Percentiles rank a stretch among this genome's conserved stretches.
Evolutionary conservation across 1,140 invertebrate species (phyloP).

Genomic region (Drosophila mauritiana): DNA sequence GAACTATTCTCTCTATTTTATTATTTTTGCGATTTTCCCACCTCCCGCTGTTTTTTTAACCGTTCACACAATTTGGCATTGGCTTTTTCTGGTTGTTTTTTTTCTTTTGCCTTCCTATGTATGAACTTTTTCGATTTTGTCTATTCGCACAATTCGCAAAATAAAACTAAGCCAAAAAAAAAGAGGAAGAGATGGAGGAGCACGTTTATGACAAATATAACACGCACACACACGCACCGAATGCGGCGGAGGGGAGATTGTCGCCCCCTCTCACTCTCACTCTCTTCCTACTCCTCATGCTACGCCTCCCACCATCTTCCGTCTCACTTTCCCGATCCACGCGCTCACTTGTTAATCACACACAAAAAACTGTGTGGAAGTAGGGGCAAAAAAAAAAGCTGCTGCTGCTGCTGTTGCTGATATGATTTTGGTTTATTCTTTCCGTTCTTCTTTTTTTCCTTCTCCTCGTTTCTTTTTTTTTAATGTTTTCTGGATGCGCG

Average conservation of each 20-base stretch:
- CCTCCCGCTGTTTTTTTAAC: constrained; percentile 14
- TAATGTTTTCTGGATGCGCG: constrained; percentile 34
- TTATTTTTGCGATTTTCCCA: constrained; percentile 3
- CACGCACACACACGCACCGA: constrained; percentile 11
- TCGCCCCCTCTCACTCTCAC: constrained; percentile 21
- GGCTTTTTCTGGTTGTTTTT: constrained; percentile 22
- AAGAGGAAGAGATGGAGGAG: constrained; percentile 2
- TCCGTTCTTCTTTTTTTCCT: constrained; percentile 16
- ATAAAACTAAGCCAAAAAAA: constrained; percentile 7
- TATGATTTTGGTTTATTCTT: constrained; percentile 58
- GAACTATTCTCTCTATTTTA: background rate
- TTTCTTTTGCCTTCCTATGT: constrained; percentile 14
- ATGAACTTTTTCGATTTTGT: constrained; percentile 27
- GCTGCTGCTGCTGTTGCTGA: constrained; percentile 51
- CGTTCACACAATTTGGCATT: constrained; percentile 32
- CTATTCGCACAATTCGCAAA: constrained; percentile 47
- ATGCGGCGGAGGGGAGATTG: background rate
- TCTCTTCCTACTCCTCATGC: constrained; percentile 1
- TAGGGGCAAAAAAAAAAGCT: constrained; percentile 14
- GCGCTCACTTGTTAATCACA: constrained; percentile 69
- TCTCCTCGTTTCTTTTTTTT: background rate
- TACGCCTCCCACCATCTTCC: constrained; percentile 10
- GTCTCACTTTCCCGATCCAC: constrained; percentile 25
- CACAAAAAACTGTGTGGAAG: constrained; percentile 24
- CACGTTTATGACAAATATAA: constrained; percentile 35